Evolutionary conservation across 1,140 invertebrate species (phyloP).

Genomic region (Mactra quadrangularis): DNA sequence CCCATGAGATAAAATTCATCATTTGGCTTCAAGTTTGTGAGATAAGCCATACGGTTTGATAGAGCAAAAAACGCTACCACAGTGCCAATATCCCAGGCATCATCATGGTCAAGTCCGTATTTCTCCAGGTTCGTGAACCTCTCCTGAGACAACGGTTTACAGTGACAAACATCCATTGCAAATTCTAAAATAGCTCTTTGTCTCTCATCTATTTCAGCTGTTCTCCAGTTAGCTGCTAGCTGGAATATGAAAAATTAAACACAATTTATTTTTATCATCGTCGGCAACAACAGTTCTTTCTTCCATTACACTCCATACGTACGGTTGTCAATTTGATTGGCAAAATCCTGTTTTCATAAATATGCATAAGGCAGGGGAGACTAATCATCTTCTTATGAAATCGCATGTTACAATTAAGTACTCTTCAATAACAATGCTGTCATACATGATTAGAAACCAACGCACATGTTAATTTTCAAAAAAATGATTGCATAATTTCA

Average conservation of each 20-base stretch:
- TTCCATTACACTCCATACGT: too few relatives aligned
- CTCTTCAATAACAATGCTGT: too few relatives aligned
- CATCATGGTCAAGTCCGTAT: slow-evolving; percentile 72
- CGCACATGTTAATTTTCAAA: too few relatives aligned
- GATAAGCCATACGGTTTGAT: slow-evolving; percentile 76
- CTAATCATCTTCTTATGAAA: too few relatives aligned
- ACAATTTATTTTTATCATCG: too few relatives aligned
- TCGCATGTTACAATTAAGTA: too few relatives aligned
- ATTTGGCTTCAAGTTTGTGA: slow-evolving; percentile 75
- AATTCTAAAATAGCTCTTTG: slow-evolving; percentile 75
- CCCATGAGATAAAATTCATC: slow-evolving; percentile 77
- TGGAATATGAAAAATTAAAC: slow-evolving; percentile 60
- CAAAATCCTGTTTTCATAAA: too few relatives aligned
- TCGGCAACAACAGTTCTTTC: too few relatives aligned
- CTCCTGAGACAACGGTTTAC: slow-evolving; percentile 66
- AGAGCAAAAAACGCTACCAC: slow-evolving; percentile 74
- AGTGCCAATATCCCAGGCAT: slow-evolving; percentile 78
- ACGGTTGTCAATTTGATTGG: too few relatives aligned
- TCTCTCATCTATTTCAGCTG: slow-evolving; percentile 71
- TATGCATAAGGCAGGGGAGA: too few relatives aligned
- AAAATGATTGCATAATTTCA: too few relatives aligned
- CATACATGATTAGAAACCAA: too few relatives aligned
- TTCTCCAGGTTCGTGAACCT: slow-evolving; percentile 67
- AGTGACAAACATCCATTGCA: slow-evolving; percentile 70
- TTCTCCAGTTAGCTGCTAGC: slow-evolving; percentile 77